phyloP scores from a whole-genome alignment of 2,113 vertebrate species.

The Brachyistius frenatus region DNA sequence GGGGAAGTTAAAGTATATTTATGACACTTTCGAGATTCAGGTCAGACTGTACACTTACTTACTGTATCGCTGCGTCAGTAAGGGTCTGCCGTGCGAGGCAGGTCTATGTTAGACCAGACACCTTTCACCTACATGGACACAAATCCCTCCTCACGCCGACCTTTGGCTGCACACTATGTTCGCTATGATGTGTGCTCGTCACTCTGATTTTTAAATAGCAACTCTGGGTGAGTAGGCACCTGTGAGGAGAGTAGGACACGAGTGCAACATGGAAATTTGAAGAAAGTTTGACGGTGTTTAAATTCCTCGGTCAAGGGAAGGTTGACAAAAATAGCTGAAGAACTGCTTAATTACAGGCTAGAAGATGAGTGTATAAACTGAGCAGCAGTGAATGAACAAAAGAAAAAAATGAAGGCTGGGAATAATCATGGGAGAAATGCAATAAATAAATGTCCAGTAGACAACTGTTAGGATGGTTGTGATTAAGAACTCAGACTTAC shows the following conservation, averaged over 20 bases:
- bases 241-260: neutral
- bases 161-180: conserved; percentile 32
- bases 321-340: neutral
- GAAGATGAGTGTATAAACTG: neutral
- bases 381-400: no score
- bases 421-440: neutral
- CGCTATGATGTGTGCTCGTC: neutral
- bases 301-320: neutral
- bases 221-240: neutral
- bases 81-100: neutral
- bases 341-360: neutral
- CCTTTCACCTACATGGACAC: conserved; percentile 59
- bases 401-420: no score
- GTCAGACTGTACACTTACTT: neutral
- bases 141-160: conserved; percentile 47
- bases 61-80: neutral
- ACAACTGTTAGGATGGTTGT: no score
- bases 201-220: neutral
- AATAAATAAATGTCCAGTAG: neutral
- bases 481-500: no score
- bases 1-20: neutral
- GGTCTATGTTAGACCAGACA: conserved; percentile 23
- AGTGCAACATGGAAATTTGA: neutral
- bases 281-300: no score
- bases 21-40: neutral